These are phyloP conservation scores for Garrulus glandarius DNA, from an alignment of 2,797 vertebrate species.

Conservation along the genomic window DNA sequence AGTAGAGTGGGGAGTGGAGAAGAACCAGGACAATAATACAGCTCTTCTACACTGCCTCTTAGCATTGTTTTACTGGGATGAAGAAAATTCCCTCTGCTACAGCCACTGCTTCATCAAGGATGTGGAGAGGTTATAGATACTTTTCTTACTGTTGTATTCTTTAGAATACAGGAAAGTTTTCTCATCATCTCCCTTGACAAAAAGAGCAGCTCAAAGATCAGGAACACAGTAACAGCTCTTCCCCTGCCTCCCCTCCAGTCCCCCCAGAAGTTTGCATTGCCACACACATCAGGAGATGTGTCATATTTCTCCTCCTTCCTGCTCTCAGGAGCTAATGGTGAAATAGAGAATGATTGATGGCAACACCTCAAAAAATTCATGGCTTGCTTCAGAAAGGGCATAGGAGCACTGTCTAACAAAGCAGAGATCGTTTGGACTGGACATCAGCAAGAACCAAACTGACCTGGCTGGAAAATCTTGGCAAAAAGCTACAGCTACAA, in stretches of 20 bases:
- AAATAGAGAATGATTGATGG: not conserved
- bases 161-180: not conserved
- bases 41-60: not conserved
- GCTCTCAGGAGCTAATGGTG: not conserved
- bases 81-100: not conserved
- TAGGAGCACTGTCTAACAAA: not conserved
- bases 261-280: not conserved
- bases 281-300: not conserved
- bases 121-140: not conserved
- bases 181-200: not conserved
- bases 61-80: not conserved
- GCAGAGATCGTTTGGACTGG: not conserved
- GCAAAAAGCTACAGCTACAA: not conserved
- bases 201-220: not conserved
- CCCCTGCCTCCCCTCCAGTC: not conserved
- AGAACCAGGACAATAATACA: not conserved
- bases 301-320: not conserved
- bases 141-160: not conserved
- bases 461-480: not conserved
- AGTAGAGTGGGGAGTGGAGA: not conserved
- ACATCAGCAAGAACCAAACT: not conserved
- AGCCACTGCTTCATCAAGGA: not conserved
- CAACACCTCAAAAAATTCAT: not conserved
- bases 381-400: not conserved
- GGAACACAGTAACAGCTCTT: not conserved